Evolutionary conservation across 2,113 vertebrate species (phyloP).

Genomic region (Lagenorhynchus albirostris): DNA sequence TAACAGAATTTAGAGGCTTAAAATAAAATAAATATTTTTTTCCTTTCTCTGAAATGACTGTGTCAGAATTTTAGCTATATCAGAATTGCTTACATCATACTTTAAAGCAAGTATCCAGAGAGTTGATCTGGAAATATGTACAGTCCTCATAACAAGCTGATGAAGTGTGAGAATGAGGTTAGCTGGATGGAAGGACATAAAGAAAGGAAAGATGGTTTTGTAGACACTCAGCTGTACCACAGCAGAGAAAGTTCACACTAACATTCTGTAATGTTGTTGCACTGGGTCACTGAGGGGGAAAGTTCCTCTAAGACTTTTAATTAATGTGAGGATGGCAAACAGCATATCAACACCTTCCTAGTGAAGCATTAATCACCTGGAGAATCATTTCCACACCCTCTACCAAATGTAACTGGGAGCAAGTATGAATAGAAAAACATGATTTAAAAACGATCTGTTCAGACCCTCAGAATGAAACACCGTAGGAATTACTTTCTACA

Average conservation of each 20-base stretch:
- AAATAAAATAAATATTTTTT: neutral
- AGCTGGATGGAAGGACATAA: neutral
- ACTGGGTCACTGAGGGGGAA: neutral
- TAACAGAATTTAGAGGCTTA: neutral
- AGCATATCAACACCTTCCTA: neutral
- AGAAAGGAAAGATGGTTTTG: slow-evolving; percentile 30
- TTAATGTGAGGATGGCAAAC: slow-evolving; percentile 32
- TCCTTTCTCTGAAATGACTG: neutral
- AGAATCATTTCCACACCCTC: slow-evolving; percentile 14
- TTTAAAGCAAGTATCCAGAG: neutral
- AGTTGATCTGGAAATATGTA: neutral
- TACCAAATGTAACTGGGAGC: neutral
- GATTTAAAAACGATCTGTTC: neutral
- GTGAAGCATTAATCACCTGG: neutral
- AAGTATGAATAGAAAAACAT: neutral
- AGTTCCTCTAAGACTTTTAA: slow-evolving; percentile 11
- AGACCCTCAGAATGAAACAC: neutral
- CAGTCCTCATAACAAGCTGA: neutral
- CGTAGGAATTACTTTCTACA: neutral
- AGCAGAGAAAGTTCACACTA: neutral
- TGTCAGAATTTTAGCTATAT: neutral
- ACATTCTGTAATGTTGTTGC: slow-evolving; percentile 37
- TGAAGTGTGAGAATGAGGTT: neutral
- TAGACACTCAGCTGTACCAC: neutral
- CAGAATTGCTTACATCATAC: neutral